These are phyloP conservation scores for Trissolcus japonicus DNA, from an alignment of 2,888 invertebrate genomes.

Conservation along the genomic window DNA sequence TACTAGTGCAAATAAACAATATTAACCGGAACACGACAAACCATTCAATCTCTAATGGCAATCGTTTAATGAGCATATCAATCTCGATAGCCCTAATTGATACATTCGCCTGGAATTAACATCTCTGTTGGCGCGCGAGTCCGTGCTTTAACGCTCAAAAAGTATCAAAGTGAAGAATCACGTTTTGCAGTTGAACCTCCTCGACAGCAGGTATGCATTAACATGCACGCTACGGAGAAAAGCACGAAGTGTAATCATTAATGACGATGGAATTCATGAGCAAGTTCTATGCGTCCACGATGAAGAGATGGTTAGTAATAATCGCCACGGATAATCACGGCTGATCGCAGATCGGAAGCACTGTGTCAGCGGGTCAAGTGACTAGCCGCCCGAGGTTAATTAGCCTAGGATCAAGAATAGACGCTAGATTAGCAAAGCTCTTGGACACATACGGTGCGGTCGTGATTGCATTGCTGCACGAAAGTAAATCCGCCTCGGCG, in stretches of 20 bases:
- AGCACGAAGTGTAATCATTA: constrained; percentile 49
- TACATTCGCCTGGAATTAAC: constrained; percentile 53
- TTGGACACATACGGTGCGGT: constrained; percentile 29
- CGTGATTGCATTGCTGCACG: constrained; percentile 54
- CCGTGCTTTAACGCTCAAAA: constrained; percentile 40
- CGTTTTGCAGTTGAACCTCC: constrained; percentile 47
- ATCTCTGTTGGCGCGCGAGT: constrained; percentile 35
- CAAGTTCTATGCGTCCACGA: constrained; percentile 39
- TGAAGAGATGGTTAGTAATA: constrained; percentile 52
- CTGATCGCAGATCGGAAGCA: constrained; percentile 57
- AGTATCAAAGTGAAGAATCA: constrained; percentile 53
- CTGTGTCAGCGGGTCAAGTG: constrained; percentile 58
- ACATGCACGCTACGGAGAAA: constrained; percentile 51
- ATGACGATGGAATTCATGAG: constrained; percentile 54
- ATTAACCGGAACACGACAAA: constrained; percentile 32
- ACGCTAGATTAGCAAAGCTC: constrained; percentile 41
- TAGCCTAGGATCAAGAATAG: constrained; percentile 48
- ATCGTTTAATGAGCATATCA: constrained; percentile 52
- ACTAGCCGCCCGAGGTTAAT: constrained; percentile 53
- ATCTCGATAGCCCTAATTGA: constrained; percentile 52
- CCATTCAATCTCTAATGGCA: constrained; percentile 41
- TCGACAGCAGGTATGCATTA: constrained; percentile 44
- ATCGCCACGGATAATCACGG: constrained; percentile 54
- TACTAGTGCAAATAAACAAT: constrained; percentile 37
- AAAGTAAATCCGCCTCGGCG: constrained; percentile 21